Base-by-base conservation (phyloP, 2,113 vertebrate genomes). In the Rhagologus leucostigma region DNA sequence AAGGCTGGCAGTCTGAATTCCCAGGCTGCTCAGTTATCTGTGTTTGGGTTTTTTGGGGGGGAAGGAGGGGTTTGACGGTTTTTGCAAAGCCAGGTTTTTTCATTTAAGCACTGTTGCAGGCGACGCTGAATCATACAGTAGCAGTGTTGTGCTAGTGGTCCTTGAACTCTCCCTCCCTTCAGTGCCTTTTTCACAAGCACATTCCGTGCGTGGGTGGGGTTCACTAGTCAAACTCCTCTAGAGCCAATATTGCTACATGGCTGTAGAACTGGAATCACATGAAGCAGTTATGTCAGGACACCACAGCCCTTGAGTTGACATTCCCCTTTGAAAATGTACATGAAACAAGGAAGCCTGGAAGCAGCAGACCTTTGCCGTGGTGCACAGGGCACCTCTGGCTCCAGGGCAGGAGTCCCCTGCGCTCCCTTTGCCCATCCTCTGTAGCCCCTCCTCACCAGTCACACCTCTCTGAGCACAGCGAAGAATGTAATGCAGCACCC, bases 321-420 rank as follows among this genome's bases (percentile, higher is more conserved):
- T 14, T 13, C 12, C 24, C 15, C 27, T 53, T 63, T 21, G 71
- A 30, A 75, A 92, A 95, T 18, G 33, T 22, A 3, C 13, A 18
- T 8, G 13, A 57, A 94, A 33, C 27, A 13, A 46, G 46, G 49
- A 55, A 18, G 7, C 11, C 6, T 6, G 35, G 18, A 27, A 76
- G 39, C 15, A 85, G 82, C 41, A 62, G 68, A 65, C 47, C 39
- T 50, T n/a, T n/a, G 44, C 30, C 13, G 1, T 14, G n/a, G 29
- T 20, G 26, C n/a, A 33, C 2, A 3, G 23, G 30, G 7, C 20
- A 4, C 30, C 63, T 87, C 24, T 80, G 33, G 13, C 42, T 76
- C 0, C 0, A 64, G 57, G 18, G 37, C 32, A 71, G 37, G 26
- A 56, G 16, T 23, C 10, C 7, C 6, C 39, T 30, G 29, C 1